Percentiles rank a stretch among this genome's conserved stretches.
phyloP scores from a whole-genome alignment of 2,797 vertebrate genomes.

The Liparis tanakae region DNA sequence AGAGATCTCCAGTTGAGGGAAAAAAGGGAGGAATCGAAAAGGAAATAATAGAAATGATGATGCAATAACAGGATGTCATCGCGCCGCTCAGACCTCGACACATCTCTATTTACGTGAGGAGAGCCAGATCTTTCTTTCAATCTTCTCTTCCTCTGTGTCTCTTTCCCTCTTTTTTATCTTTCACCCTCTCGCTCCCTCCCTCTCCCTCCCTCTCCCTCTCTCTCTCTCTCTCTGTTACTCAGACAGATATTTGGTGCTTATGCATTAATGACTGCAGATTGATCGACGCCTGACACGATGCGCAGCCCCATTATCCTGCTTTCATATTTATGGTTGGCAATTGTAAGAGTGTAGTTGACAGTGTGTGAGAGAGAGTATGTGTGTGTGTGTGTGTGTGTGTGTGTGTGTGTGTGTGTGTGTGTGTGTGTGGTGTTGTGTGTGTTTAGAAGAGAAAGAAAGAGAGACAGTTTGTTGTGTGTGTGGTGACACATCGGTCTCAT shows the following conservation, averaged over 20 bases:
- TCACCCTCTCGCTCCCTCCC: not conserved
- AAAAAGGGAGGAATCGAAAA: not conserved
- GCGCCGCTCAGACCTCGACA: slow-evolving; percentile 46
- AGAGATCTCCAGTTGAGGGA: not conserved
- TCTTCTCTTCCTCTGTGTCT: not conserved
- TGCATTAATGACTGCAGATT: slow-evolving; percentile 74
- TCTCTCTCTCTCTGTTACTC: slow-evolving; percentile 19
- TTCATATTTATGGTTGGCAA: slow-evolving; percentile 69
- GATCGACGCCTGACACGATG: slow-evolving; percentile 59
- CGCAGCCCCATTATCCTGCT: slow-evolving; percentile 62
- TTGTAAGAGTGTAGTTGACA: slow-evolving; percentile 52
- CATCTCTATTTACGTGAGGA: slow-evolving; percentile 46
- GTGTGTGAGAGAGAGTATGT: slow-evolving; percentile 11
- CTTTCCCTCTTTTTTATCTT: not conserved
- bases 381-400: slow-evolving; percentile 8
- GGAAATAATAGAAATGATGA: slow-evolving; percentile 30
- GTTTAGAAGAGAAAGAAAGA: not conserved
- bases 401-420: slow-evolving; percentile 16
- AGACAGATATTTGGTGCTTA: slow-evolving; percentile 72
- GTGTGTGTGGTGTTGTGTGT: too few relatives aligned
- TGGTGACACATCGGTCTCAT: slow-evolving; percentile 41
- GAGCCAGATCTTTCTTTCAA: slow-evolving; percentile 4
- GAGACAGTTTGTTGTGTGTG: not conserved
- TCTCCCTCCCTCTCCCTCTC: slow-evolving; percentile 4
- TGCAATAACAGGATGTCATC: slow-evolving; percentile 66